Percentiles rank a stretch among this genome's conserved stretches.
Conservation (phyloP, 2,797 vertebrate species). For the Betta splendens region DNA sequence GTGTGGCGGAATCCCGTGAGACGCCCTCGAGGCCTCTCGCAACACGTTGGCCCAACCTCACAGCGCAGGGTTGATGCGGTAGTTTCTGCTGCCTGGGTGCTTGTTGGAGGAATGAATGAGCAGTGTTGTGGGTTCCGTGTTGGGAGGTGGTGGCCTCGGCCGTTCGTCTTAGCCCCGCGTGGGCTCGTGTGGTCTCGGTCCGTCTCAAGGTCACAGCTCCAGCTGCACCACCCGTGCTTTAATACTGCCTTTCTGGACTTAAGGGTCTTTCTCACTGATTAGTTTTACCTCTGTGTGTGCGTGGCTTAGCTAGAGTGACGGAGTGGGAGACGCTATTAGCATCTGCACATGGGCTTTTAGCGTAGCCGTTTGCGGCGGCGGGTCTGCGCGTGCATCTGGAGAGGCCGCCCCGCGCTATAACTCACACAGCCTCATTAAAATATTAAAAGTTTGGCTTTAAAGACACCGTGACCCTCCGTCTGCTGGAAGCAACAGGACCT, state of each 20-base stretch:
- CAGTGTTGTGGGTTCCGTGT: constrained; percentile 28
- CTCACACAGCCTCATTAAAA: constrained; percentile 79
- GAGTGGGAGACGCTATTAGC: constrained; percentile 13
- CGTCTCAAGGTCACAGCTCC: constrained; percentile 69
- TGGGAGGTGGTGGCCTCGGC: constrained; percentile 4
- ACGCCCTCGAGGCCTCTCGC: constrained; percentile 39
- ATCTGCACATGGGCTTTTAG: constrained; percentile 9
- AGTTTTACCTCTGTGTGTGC: constrained; percentile 55
- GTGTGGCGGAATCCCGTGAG: constrained; percentile 31
- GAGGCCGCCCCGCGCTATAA: constrained; percentile 46
- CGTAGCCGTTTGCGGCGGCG: constrained; percentile 5
- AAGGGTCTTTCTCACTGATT: constrained; percentile 67
- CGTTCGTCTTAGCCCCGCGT: constrained; percentile 48
- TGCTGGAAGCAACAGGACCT: constrained; percentile 41
- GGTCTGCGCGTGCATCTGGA: constrained; percentile 44
- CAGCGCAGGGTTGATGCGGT: constrained; percentile 49
- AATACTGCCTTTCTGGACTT: constrained; percentile 52
- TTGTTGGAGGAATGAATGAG: constrained; percentile 47
- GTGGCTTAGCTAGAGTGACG: background rate
- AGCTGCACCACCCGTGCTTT: constrained; percentile 32
- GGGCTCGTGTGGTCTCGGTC: constrained; percentile 38
- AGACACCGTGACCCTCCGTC: constrained; percentile 73
- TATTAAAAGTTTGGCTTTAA: constrained; percentile 71
- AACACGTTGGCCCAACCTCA: constrained; percentile 51
- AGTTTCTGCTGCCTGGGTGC: constrained; percentile 43